phyloP scores from a whole-genome alignment of 1,140 invertebrate genomes.

The Drosophila auraria region DNA sequence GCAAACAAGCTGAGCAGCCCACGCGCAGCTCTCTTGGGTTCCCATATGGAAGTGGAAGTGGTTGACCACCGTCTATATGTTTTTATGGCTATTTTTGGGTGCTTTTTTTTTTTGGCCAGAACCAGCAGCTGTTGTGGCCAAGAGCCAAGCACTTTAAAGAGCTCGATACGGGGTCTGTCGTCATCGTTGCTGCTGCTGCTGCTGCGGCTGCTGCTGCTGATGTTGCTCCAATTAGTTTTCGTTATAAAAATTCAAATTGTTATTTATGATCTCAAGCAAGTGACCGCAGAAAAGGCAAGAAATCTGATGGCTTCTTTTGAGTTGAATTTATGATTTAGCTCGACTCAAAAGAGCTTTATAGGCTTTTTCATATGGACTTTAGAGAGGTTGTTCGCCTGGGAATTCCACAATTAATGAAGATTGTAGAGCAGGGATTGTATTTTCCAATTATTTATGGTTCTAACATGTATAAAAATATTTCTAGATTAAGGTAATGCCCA shows the following conservation, averaged over 20 bases:
- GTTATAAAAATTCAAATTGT: constrained; percentile 57
- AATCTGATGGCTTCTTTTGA: constrained; percentile 22
- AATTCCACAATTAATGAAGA: no score
- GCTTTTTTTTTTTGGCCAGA: constrained; percentile 26
- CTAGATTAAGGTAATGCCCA: no score
- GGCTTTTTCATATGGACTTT: no score
- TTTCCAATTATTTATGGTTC: no score
- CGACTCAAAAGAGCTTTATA: neutral
- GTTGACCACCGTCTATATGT: constrained; percentile 33
- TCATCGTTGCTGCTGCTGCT: constrained; percentile 8
- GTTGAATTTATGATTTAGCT: constrained; percentile 11
- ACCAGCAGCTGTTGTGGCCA: constrained; percentile 26
- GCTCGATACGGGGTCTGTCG: constrained; percentile 25
- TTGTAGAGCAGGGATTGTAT: no score
- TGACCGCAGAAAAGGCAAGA: constrained; percentile 45
- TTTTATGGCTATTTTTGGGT: constrained; percentile 38
- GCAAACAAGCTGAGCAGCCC: constrained; percentile 10
- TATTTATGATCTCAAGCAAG: constrained; percentile 46
- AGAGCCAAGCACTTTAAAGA: constrained; percentile 53
- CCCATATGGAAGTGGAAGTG: constrained; percentile 45
- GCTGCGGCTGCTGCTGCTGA: constrained; percentile 4
- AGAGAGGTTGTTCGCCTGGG: no score
- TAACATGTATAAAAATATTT: no score
- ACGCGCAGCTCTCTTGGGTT: constrained; percentile 7
- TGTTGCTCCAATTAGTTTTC: constrained; percentile 57